phyloP scores from a whole-genome alignment of 2,888 invertebrate genomes.

The Escarpia spicata region DNA sequence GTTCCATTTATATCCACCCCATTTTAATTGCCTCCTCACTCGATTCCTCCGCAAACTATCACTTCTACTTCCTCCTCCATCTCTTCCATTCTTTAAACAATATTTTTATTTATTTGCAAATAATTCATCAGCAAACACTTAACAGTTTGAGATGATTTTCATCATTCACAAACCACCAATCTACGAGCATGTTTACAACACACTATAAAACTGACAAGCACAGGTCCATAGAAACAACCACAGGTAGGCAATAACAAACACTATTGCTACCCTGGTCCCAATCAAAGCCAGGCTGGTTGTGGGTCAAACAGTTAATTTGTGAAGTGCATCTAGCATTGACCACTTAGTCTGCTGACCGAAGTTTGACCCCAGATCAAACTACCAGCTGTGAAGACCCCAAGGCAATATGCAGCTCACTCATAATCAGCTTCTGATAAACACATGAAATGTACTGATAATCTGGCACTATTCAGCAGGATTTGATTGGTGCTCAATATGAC shows the following conservation, averaged over 20 bases:
- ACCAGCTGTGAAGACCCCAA: background rate
- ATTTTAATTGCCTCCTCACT: no score
- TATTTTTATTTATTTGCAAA: background rate
- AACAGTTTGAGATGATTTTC: background rate
- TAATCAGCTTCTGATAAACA: slow-evolving; percentile 6
- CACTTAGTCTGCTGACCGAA: background rate
- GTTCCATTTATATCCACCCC: no score
- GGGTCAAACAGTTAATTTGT: background rate
- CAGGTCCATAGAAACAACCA: background rate
- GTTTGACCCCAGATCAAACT: slow-evolving; percentile 12
- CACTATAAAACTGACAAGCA: background rate
- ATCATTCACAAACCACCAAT: background rate
- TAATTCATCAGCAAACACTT: background rate
- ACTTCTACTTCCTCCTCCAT: no score
- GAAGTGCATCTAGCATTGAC: background rate
- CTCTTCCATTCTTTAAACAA: no score
- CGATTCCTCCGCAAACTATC: no score
- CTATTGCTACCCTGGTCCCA: background rate
- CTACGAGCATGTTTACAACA: background rate
- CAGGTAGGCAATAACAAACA: background rate
- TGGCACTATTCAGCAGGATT: background rate
- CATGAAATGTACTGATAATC: background rate
- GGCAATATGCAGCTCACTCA: background rate
- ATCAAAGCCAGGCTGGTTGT: background rate
- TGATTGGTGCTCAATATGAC: background rate